Base-by-base conservation (phyloP, 2,797 vertebrate species). In the Xiphorhynchus erythropygius region DNA sequence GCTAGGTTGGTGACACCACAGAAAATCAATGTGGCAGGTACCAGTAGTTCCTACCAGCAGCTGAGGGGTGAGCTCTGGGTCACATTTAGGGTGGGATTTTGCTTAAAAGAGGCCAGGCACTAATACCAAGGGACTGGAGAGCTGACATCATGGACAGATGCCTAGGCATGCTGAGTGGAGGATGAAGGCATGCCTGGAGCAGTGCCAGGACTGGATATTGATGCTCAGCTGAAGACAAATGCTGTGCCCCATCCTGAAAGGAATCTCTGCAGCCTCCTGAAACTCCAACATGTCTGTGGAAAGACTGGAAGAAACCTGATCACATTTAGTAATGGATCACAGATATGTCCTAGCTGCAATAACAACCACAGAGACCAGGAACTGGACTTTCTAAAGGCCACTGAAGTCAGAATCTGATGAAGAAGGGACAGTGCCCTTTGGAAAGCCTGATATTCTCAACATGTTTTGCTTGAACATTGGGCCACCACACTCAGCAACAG, bases 151-250 rank as follows among this genome's bases (percentile, higher is more conserved):
- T 78, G 73, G 76, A 84, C 69, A 87, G 87, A 94, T 89, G 93
- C 87, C 82, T 75, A 57, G 50, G 96, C 90, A 93, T 10, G 69
- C 46, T 68, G 86, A 88, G 73, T 52, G 0, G 57, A 86, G 57
- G 88, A 96, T 89, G 90, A 95, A 90, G 73, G 84, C 86, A 94
- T 76, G 86, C 55, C 80, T 95, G 96, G 92, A 94, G 65, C 16
- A 30, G 33, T 86, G 92, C 94, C 95, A 92, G 55, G 57, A 59
- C 46, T 93, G 69, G 59, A 86, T 85, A 93, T 13, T 88, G 93
- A 90, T 91, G 92, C 80, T 91, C 52, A 92, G 62, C 65, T 93
- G 69, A 92, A 92, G 86, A 77, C 41, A 91, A 95, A 64, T 83
- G 57, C 50, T 75, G 13, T 81, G 65, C 35, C 47, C 59, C 69